Conservation (phyloP, 2,113 vertebrate species). For the Aspidoscelis tigris region DNA sequence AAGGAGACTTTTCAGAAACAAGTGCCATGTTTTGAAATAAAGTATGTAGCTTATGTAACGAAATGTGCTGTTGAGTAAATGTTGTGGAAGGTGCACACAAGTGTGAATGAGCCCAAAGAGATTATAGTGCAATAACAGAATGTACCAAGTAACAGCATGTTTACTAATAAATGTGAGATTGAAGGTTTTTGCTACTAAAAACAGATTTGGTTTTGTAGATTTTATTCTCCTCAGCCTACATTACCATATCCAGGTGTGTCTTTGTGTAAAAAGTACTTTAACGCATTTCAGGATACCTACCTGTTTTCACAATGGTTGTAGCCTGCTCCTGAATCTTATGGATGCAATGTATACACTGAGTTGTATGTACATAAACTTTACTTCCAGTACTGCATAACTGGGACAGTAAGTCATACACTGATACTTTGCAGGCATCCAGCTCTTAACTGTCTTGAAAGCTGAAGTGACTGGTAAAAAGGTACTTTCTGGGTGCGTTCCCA, state of each 20-base stretch:
- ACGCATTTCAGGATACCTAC: background rate
- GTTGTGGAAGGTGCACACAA: no score
- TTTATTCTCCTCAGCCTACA: background rate
- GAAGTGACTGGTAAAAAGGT: no score
- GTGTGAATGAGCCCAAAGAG: no score
- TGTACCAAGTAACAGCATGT: background rate
- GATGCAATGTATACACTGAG: background rate
- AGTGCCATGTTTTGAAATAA: no score
- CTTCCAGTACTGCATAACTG: background rate
- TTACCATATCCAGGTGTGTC: background rate
- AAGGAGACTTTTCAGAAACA: no score
- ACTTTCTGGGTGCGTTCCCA: no score
- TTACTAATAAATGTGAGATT: no score
- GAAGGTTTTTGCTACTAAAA: background rate
- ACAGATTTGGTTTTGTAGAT: background rate
- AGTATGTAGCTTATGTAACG: no score
- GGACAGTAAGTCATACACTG: background rate
- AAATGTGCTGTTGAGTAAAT: no score
- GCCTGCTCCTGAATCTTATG: background rate
- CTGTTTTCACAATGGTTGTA: background rate
- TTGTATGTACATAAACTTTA: background rate
- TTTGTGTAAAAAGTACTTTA: background rate
- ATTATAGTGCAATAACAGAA: constrained; percentile 15
- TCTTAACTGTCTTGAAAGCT: no score
- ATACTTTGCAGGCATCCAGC: background rate